Evolutionary conservation across 2,113 vertebrate species (phyloP), one percentile per base, ranked within the genome.

Genomic region (Lepisosteus osseus): DNA sequence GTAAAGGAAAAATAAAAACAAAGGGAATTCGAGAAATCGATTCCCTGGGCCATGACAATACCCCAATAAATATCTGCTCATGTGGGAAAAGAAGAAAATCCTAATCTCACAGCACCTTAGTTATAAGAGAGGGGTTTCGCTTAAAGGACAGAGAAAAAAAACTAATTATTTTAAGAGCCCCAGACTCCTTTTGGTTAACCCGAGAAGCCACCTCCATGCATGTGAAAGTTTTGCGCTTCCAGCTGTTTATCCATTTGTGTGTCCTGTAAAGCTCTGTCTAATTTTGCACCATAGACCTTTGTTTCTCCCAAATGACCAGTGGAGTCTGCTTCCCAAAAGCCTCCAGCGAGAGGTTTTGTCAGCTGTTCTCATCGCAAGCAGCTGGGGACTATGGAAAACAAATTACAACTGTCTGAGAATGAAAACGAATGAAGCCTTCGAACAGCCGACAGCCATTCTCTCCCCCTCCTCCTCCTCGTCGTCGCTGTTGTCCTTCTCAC

Each of bases 351-450:
- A 81, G 77, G 87, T 91, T 83, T 82, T 84, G 82, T 92, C 92
- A 94, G 90, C 91, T 94, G 92, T 87, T 90, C 80, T 67, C 77
- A 85, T 65, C 77, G 75, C 70, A 79, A 87, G 85, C 89, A 93
- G 84, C 84, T 88, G 88, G 77, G 62, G 83, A 74, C 54, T 83
- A 81, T 15, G 70, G 82, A 84, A 90, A 88, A 83, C 59, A 47
- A 80, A 78, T 74, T 80, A 82, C 74, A 59, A 76, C 9, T 72
- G 56, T 67, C 65, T 83, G 57, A 83, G 82, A 85, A 71, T 12
- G 45, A 79, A 82, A 75, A 43, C 43, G 74, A 3, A 68, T 44
- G 64, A 59, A 13, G 57, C 41, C 61, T 15, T 54, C 41, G 11
- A 43, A 69, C 68, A 69, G 55, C 54, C 68, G 66, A 72, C 68